phyloP scores from a whole-genome alignment of 2,888 invertebrate genomes.

The Zaprionus lineosus region DNA sequence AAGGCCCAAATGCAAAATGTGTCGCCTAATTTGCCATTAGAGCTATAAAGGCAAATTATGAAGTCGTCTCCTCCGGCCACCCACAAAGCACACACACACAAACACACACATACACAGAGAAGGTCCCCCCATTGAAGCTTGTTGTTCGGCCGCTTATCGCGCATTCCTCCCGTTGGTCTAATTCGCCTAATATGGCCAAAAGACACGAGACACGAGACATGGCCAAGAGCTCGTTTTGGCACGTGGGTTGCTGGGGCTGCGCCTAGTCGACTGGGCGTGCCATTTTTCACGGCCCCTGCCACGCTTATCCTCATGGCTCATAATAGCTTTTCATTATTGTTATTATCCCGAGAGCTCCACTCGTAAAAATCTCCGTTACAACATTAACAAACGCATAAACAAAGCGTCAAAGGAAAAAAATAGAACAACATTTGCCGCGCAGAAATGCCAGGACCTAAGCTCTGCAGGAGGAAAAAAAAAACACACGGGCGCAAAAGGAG shows the following conservation, averaged over 20 bases:
- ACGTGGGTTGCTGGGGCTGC: conserved; percentile 6
- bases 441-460: conserved; percentile 49
- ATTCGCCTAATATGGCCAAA: conserved; percentile 77
- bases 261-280: conserved; percentile 62
- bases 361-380: conserved; percentile 78
- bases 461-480: background rate
- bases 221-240: conserved; percentile 9
- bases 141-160: conserved; percentile 48
- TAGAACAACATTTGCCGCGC: conserved; percentile 2
- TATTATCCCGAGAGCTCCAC: conserved; percentile 75
- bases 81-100: background rate
- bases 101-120: no score
- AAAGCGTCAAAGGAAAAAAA: conserved; percentile 48
- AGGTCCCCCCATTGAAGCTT: conserved; percentile 8
- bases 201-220: conserved; percentile 49
- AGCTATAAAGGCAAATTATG: conserved; percentile 72
- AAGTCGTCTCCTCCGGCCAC: conserved; percentile 24
- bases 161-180: conserved; percentile 47
- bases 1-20: conserved; percentile 34
- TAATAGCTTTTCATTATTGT: conserved; percentile 82
- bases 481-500: no score
- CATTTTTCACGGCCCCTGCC: conserved; percentile 62
- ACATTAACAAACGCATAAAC: conserved; percentile 81
- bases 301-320: conserved; percentile 71
- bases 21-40: conserved; percentile 78